phyloP scores from a whole-genome alignment of 2,113 vertebrate genomes.

The Pholis gunnellus region DNA sequence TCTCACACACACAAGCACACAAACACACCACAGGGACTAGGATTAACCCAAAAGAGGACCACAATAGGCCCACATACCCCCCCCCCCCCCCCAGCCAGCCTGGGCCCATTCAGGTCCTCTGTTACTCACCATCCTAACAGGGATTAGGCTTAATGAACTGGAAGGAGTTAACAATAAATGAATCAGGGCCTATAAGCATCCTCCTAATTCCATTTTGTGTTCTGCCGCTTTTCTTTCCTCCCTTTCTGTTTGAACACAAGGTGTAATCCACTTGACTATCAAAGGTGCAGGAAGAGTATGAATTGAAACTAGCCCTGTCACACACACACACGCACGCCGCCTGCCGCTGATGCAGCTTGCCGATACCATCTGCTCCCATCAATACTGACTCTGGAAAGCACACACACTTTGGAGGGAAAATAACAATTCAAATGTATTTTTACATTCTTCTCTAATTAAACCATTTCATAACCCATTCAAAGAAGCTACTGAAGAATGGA shows the following conservation, averaged over 20 bases:
- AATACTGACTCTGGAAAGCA: conserved; percentile 50
- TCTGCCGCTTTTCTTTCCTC: conserved; percentile 80
- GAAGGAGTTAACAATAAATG: conserved; percentile 99
- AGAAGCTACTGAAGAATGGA: conserved; percentile 59
- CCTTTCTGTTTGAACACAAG: conserved; percentile 88
- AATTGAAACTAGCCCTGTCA: conserved; percentile 91
- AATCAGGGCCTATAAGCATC: conserved; percentile 89
- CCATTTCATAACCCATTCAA: conserved; percentile 63
- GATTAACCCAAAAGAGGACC: conserved; percentile 87
- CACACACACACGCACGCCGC: conserved; percentile 82
- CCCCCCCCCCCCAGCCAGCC: conserved; percentile 79
- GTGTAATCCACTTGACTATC: conserved; percentile 99
- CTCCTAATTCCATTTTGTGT: conserved; percentile 93
- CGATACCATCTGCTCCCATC: conserved; percentile 86
- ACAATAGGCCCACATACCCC: conserved; percentile 93
- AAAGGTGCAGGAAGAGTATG: conserved; percentile 96
- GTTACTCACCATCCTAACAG: conserved; percentile 89
- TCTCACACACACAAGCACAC: conserved; percentile 44
- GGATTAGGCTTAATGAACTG: conserved; percentile 99
- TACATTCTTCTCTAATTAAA: conserved; percentile 59
- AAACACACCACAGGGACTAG: conserved; percentile 80
- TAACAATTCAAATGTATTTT: conserved; percentile 42
- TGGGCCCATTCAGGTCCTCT: conserved; percentile 89
- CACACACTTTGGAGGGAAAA: conserved; percentile 23
- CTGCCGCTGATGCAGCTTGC: conserved; percentile 71